Conservation (phyloP, 2,888 invertebrate species). For the Yponomeuta cagnagella region DNA sequence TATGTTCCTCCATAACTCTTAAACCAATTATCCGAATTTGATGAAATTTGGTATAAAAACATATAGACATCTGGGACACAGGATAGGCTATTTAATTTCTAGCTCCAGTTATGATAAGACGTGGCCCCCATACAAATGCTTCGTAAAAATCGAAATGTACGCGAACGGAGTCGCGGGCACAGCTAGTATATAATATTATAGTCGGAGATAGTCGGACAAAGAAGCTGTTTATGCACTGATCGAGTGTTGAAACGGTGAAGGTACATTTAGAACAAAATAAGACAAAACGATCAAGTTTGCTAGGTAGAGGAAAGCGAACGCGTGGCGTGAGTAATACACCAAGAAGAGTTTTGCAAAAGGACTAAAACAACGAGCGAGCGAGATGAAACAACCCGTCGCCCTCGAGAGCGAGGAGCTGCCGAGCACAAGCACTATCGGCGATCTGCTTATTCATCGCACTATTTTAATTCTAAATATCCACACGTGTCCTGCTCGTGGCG, state of each 20-base stretch:
- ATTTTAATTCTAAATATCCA: slow-evolving; percentile 55
- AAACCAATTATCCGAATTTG: too few species aligned
- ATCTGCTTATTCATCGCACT: slow-evolving; percentile 57
- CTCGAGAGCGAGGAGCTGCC: slow-evolving; percentile 24
- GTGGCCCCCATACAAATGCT: too few species aligned
- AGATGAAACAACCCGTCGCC: slow-evolving; percentile 19
- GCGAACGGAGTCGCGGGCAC: too few species aligned
- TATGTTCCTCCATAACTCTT: too few species aligned
- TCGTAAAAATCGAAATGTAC: too few species aligned
- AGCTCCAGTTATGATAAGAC: too few species aligned
- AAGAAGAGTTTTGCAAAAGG: slow-evolving; percentile 30
- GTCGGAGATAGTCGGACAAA: background rate
- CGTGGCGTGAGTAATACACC: slow-evolving; percentile 16
- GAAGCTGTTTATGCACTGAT: background rate
- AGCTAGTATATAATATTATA: too few species aligned
- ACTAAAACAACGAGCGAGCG: slow-evolving; percentile 27
- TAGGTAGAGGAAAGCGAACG: slow-evolving; percentile 12
- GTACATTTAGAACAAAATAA: slow-evolving; percentile 1
- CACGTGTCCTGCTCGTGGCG: slow-evolving; percentile 35
- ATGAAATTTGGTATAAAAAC: too few species aligned
- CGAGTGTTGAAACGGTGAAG: slow-evolving; percentile 14
- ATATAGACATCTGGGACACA: too few species aligned
- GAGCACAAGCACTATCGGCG: slow-evolving; percentile 18
- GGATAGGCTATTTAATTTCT: too few species aligned
- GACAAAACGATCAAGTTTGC: slow-evolving; percentile 8